Evolutionary conservation across 2,113 vertebrate species (phyloP), one percentile per base, ranked within the genome.

Genomic region (Urocitellus parryii): DNA sequence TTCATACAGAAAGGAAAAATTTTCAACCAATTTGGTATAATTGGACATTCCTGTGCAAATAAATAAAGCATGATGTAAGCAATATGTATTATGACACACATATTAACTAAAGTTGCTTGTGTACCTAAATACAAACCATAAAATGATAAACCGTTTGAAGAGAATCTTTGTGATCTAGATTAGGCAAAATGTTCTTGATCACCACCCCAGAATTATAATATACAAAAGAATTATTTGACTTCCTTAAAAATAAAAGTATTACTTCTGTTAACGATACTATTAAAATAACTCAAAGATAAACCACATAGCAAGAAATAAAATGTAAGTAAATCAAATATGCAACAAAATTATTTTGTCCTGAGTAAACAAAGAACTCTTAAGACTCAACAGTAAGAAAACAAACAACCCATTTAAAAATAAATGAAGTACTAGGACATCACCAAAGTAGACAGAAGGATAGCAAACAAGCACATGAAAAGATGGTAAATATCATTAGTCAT

Each of bases 361-460:
- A 96, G 63, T 65, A 12, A 48, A n/a, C 39, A 56, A 78, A 79
- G 22, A 89, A 78, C 18, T 78, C 53, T 93, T 39, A 93, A 79
- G 78, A 51, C 16, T 37, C 22, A 84, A 88, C 4, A 77, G 1
- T 68, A 58, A 92, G 32, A 63, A 73, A 45, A 56, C 17, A 24
- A 48, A 68, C n/a, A 84, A 78, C 39, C 4, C 61, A 51, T 39
- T 70, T 77, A 51, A 92, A 89, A 93, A 72, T 84, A 20, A 13
- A 32, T 45, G 70, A 1, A 53, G 16, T 24, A 18, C n/a, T 73
- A 42, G 17, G n/a, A 65, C 4, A 29, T 58, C 5, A 53, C 18
- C 73, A 80, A 73, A 67, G 32, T 63, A 85, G 29, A 96, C 32
- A 53, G 2, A 93, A 42, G 61, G 61, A 73, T 32, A 9, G 17